phyloP scores from a whole-genome alignment of 2,113 vertebrate species.

The Ageneiosus marmoratus region DNA sequence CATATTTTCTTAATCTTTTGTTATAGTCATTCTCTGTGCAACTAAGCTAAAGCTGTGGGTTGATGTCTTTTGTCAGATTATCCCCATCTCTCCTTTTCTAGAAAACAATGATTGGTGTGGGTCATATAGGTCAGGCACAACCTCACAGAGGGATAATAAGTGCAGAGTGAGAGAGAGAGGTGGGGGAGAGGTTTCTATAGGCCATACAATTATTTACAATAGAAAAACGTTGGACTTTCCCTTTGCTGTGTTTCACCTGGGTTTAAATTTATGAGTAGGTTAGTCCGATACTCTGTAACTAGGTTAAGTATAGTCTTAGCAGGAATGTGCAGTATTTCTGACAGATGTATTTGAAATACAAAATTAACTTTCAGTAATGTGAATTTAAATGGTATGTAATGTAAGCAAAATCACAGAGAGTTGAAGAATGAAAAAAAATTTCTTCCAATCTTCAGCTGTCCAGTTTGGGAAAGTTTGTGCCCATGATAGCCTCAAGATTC shows the following conservation, averaged over 20 bases:
- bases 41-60: constrained; percentile 23
- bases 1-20: constrained; percentile 25
- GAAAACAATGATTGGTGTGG: constrained; percentile 59
- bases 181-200: background rate
- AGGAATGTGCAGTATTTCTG: background rate
- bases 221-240: constrained; percentile 2
- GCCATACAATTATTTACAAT: constrained; percentile 7
- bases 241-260: background rate
- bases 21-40: constrained; percentile 7
- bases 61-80: constrained; percentile 45
- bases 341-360: background rate
- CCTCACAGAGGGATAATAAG: constrained; percentile 39
- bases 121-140: constrained; percentile 39
- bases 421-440: no score
- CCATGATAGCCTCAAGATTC: no score
- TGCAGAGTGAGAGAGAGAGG: constrained; percentile 26
- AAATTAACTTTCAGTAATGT: background rate
- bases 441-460: no score
- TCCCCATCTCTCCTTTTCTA: constrained; percentile 47
- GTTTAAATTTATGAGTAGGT: constrained; percentile 8
- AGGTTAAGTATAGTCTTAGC: background rate
- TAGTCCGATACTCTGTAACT: background rate
- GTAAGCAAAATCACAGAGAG: background rate
- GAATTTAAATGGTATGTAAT: background rate
- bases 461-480: no score